Conservation (phyloP, 2,113 vertebrate genomes). For the Epinephelus cyanopodus region DNA sequence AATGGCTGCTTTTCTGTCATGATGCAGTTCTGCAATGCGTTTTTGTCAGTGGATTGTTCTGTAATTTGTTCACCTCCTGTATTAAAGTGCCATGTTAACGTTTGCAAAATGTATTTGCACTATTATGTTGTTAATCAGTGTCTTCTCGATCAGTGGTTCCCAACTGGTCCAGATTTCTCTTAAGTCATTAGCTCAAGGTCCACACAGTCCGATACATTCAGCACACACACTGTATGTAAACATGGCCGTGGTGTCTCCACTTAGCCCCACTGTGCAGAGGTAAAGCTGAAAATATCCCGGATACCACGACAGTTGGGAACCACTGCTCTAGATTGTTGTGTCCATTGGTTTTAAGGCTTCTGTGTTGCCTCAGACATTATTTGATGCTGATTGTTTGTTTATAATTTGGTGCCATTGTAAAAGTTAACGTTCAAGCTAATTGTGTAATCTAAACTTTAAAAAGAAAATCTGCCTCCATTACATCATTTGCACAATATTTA, state of each 20-base stretch:
- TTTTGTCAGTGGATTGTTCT: neutral
- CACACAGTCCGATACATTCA: too few species aligned
- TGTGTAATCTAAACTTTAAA: neutral
- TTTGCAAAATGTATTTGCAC: slow-evolving; percentile 10
- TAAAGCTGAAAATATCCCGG: too few species aligned
- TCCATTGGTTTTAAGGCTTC: slow-evolving; percentile 7
- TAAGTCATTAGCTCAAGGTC: too few species aligned
- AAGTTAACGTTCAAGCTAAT: neutral
- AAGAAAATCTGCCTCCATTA: slow-evolving; percentile 13
- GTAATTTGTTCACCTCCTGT: neutral
- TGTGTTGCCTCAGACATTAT: neutral
- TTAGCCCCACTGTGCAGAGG: too few species aligned
- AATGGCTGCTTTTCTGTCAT: neutral
- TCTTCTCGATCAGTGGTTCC: neutral
- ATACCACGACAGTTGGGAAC: too few species aligned
- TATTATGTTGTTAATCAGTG: neutral
- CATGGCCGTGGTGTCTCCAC: too few species aligned
- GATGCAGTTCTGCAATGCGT: neutral
- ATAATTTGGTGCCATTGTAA: neutral
- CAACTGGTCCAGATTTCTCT: too few species aligned
- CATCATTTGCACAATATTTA: slow-evolving; percentile 74
- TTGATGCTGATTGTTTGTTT: neutral
- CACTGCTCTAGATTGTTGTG: neutral
- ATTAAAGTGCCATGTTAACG: neutral
- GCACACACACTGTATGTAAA: too few species aligned